Conservation (phyloP, 2,888 invertebrate genomes). For the Schizotus pectinicornis region DNA sequence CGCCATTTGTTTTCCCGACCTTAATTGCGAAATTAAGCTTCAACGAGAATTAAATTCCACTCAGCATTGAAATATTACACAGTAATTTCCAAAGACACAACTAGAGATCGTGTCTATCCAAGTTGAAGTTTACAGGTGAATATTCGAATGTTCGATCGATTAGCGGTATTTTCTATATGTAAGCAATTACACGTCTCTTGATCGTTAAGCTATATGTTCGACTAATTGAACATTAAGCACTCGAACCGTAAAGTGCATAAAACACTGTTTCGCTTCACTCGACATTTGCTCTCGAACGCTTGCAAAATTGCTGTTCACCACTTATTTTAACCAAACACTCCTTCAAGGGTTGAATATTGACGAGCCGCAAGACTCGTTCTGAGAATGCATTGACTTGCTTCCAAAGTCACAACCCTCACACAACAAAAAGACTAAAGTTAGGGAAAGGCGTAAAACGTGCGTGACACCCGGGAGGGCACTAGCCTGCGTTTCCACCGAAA, state of each 20-base stretch:
- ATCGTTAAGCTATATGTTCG: too few relatives aligned
- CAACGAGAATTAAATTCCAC: conserved; percentile 19
- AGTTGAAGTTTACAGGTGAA: neutral
- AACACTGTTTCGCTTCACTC: too few relatives aligned
- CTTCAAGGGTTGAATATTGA: too few relatives aligned
- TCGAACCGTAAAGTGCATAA: too few relatives aligned
- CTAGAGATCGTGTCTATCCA: conserved; percentile 6
- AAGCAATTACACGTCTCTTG: too few relatives aligned
- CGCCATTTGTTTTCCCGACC: conserved; percentile 16
- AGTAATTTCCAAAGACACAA: conserved; percentile 15
- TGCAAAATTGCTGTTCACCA: too few relatives aligned
- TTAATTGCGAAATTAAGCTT: conserved; percentile 22
- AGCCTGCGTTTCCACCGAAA: conserved; percentile 13
- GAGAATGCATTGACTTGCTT: conserved; percentile 7
- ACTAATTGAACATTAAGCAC: too few relatives aligned
- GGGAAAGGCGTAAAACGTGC: conserved; percentile 19
- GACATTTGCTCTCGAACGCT: too few relatives aligned
- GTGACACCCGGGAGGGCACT: conserved; percentile 23
- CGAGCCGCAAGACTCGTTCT: neutral
- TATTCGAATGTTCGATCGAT: too few relatives aligned
- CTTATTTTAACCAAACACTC: too few relatives aligned
- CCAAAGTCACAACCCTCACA: conserved; percentile 4
- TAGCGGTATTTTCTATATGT: too few relatives aligned
- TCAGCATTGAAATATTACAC: conserved; percentile 25
- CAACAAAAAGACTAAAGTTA: conserved; percentile 22